Evolutionary conservation across 1,140 invertebrate species (phyloP).

Genomic region (Nephotettix cincticeps): DNA sequence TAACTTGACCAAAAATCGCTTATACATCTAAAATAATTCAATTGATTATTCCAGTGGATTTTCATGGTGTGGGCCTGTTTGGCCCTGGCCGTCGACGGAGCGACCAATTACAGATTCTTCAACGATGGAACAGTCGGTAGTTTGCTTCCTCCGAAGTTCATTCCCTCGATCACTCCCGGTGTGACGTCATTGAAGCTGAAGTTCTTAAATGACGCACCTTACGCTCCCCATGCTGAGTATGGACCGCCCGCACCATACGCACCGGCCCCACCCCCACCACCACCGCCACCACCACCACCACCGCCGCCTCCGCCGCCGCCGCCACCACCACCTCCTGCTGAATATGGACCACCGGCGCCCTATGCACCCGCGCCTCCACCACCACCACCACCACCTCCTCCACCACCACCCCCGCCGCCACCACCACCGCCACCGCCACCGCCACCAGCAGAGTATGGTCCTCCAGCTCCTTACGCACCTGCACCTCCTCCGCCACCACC

Average conservation of each 20-base stretch:
- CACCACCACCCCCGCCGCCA: constrained; percentile 22
- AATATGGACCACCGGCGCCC: constrained; percentile 26
- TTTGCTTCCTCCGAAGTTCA: background rate
- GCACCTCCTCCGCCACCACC: constrained; percentile 17
- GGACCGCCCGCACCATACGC: background rate
- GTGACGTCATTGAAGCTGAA: background rate
- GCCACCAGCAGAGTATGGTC: constrained; percentile 15
- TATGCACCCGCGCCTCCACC: constrained; percentile 17
- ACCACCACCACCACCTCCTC: constrained; percentile 21
- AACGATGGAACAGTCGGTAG: background rate
- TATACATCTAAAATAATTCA: too few relatives aligned
- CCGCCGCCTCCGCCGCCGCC: constrained; percentile 29
- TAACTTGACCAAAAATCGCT: too few relatives aligned
- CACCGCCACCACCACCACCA: constrained; percentile 26
- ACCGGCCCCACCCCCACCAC: background rate
- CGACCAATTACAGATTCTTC: background rate
- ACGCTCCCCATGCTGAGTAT: constrained; percentile 4
- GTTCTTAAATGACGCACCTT: background rate
- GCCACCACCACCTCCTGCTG: constrained; percentile 6
- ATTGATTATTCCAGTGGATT: background rate
- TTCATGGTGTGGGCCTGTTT: constrained; percentile 9
- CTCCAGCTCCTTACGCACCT: constrained; percentile 21
- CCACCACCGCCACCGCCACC: constrained; percentile 28
- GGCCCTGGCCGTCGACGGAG: constrained; percentile 16
- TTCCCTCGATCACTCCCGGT: background rate